Conservation (phyloP, 2,113 vertebrate species). For the Cyrtonyx montezumae region DNA sequence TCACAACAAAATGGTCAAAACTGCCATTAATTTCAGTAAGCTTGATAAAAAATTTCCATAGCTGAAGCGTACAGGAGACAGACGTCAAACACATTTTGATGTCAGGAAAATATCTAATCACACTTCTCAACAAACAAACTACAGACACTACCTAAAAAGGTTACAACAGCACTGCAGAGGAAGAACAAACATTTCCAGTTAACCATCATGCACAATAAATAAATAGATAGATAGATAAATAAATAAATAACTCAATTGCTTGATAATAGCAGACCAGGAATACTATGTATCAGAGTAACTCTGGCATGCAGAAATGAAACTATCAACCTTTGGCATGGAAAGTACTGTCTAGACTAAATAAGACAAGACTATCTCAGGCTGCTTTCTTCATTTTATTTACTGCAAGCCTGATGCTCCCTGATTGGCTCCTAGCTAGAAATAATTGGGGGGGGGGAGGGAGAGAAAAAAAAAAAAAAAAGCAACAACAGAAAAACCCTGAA, state of each 20-base stretch:
- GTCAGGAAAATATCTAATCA: not conserved
- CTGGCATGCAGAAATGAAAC: constrained; percentile 40
- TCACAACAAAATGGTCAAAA: not conserved
- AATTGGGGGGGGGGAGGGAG: too few relatives aligned
- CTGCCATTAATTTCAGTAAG: not conserved
- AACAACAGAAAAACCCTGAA: not conserved
- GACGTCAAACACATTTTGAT: not conserved
- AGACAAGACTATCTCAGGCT: constrained; percentile 40
- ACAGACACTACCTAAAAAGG: not conserved
- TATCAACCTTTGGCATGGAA: not conserved
- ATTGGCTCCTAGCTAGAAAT: not conserved
- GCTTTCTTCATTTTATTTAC: constrained; percentile 53
- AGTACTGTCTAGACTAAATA: constrained; percentile 58
- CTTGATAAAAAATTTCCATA: not conserved
- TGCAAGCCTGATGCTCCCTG: constrained; percentile 18
- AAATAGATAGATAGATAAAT: too few relatives aligned
- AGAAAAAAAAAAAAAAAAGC: not conserved
- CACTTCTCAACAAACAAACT: not conserved
- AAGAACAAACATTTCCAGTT: not conserved
- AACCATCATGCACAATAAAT: not conserved
- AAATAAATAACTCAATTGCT: not conserved
- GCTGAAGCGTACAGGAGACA: not conserved
- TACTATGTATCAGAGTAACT: constrained; percentile 12
- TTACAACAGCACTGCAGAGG: not conserved
- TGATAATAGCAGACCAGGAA: constrained; percentile 27